Evolutionary conservation across 2,888 invertebrate genomes (phyloP), one percentile per base, ranked within the genome.

Genomic region (Drosophila borealis): DNA sequence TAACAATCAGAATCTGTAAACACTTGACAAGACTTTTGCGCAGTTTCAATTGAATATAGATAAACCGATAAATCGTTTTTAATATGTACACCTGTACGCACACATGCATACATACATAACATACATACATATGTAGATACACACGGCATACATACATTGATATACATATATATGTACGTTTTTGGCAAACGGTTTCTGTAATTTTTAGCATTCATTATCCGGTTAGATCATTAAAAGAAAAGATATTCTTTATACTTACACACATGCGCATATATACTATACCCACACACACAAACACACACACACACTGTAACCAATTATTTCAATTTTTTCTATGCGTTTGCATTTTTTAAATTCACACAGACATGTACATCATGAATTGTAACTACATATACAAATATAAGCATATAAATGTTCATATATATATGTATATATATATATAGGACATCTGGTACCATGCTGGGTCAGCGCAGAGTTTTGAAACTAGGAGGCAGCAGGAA

Each of bases 11-110:
- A 14, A 21, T 53, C 33, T 60, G 64, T 50, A 57, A 63, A 64
- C 50, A 75, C 61, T 74, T 67, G 69, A 72, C 57, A 84, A 84
- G 85, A 80, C 85, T 36, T 80, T 74, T 67, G 65, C 56, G 59
- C 78, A 36, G 11, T 48, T 49, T n/a, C 19, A 34, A 10, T 13
- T 48, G 11, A 19, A 49, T 36, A 65, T 70, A 50, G 68, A 69
- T 66, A 70, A 56, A 14, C 14, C 39, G 39, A 25, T 17, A 41
- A 65, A 56, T 42, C 21, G 34, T 39, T 66, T 65, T 65, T 65
- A 17, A 34, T 54, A 53, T 57, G 13, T 4, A 36, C 36, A 57
- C 21, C 10, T 56, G 56, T 49, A 59, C 37, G 44, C 50, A 48
- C 41, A 66, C 19, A 54, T 48, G 34, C 17, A 17, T 3, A 50